A percentile compares a stretch with the other conserved stretches of the same genome.
Evolutionary conservation across 2,113 vertebrate species (phyloP).

Genomic region (Chitala chitala): DNA sequence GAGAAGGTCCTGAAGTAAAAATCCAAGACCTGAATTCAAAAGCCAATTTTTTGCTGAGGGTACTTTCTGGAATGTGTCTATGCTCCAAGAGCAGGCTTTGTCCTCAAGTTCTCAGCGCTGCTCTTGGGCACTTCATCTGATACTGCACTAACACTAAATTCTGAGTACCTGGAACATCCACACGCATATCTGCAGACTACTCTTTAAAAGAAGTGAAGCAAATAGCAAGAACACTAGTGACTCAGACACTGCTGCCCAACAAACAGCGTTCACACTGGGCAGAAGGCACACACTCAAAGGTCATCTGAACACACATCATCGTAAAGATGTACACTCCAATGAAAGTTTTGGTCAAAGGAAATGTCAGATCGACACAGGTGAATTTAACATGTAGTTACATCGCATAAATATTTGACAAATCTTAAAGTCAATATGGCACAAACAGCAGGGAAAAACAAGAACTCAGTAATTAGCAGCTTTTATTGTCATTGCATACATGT

Average conservation of each 20-base stretch:
- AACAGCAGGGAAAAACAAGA: no score
- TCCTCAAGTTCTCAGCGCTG: not conserved
- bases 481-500: no score
- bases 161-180: not conserved
- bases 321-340: no score
- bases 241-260: slow-evolving; percentile 3
- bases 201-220: not conserved
- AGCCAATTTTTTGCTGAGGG: not conserved
- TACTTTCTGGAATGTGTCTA: slow-evolving; percentile 5
- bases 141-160: not conserved
- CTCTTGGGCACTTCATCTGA: slow-evolving; percentile 10
- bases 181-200: not conserved
- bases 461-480: no score
- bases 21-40: slow-evolving; percentile 1
- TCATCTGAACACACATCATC: not conserved
- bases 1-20: slow-evolving; percentile 1
- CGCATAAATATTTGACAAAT: no score
- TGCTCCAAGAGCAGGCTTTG: not conserved
- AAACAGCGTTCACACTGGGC: not conserved
- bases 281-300: not conserved
- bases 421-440: no score
- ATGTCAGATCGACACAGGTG: no score
- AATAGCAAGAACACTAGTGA: not conserved
- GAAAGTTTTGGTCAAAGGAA: no score
- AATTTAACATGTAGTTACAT: not conserved